Evolutionary conservation across 2,113 vertebrate species (phyloP).

Genomic region (Oenanthe melanoleuca): DNA sequence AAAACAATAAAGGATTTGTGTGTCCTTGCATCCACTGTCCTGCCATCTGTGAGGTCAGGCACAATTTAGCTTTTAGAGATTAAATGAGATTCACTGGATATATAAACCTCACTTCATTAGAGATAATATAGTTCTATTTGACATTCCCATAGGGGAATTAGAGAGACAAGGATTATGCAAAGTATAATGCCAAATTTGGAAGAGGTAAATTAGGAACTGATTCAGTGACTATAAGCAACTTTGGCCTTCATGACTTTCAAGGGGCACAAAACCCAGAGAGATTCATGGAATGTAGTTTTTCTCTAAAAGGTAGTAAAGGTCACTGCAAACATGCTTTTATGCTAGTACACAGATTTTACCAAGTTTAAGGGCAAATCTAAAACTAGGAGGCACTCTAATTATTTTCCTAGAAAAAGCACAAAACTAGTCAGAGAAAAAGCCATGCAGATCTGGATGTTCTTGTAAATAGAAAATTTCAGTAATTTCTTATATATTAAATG

Average conservation of each 20-base stretch:
- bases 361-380: not conserved
- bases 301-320: not conserved
- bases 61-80: slow-evolving; percentile 1
- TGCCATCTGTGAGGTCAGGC: not conserved
- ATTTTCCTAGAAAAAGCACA: not conserved
- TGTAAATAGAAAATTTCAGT: not conserved
- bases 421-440: not conserved
- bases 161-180: not conserved
- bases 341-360: not conserved
- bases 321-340: not conserved
- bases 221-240: not conserved
- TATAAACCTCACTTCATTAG: not conserved
- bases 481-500: not conserved
- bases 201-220: not conserved
- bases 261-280: not conserved
- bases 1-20: not conserved
- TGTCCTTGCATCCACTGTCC: not conserved
- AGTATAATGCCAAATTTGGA: not conserved
- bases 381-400: not conserved
- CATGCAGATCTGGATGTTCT: not conserved
- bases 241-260: not conserved
- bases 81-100: not conserved
- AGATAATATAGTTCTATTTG: not conserved
- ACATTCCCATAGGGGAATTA: not conserved
- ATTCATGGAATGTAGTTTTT: not conserved